These are phyloP conservation scores for Drosophila silvestris DNA, from an alignment of 2,888 invertebrate genomes.

Conservation along the genomic window DNA sequence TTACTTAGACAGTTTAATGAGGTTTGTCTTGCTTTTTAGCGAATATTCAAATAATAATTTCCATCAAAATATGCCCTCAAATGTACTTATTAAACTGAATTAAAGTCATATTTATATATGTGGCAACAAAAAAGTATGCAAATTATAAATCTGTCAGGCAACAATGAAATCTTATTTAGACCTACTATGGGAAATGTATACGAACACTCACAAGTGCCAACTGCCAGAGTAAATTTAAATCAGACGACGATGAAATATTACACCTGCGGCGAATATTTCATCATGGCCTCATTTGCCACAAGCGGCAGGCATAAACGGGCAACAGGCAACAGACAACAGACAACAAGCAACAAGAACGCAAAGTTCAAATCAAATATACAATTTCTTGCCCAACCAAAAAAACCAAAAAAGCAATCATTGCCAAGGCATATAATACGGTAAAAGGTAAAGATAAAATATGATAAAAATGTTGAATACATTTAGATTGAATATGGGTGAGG, in stretches of 20 bases:
- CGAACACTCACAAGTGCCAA: constrained; percentile 34
- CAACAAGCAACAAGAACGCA: constrained; percentile 14
- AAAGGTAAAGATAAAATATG: constrained; percentile 48
- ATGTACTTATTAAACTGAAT: constrained; percentile 12
- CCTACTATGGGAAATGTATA: constrained; percentile 8
- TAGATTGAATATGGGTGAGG: constrained; percentile 30
- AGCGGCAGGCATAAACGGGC: constrained; percentile 13
- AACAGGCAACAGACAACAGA: constrained; percentile 6
- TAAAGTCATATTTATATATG: constrained; percentile 1
- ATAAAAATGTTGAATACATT: constrained; percentile 57
- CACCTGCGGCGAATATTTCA: constrained; percentile 73
- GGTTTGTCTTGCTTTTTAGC: background rate
- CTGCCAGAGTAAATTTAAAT: constrained; percentile 64
- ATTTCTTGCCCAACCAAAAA: constrained; percentile 49
- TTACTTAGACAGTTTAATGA: constrained; percentile 15
- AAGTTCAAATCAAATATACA: constrained; percentile 65
- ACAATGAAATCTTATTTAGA: constrained; percentile 74
- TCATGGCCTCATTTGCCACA: constrained; percentile 50
- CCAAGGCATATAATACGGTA: constrained; percentile 19
- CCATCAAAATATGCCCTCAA: background rate
- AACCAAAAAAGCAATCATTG: constrained; percentile 68
- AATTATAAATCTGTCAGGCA: constrained; percentile 57
- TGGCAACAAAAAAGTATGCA: constrained; percentile 35
- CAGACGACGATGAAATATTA: constrained; percentile 67
- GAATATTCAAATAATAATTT: background rate